Conservation (phyloP, 2,888 invertebrate genomes). For the Nomada ferruginata region DNA sequence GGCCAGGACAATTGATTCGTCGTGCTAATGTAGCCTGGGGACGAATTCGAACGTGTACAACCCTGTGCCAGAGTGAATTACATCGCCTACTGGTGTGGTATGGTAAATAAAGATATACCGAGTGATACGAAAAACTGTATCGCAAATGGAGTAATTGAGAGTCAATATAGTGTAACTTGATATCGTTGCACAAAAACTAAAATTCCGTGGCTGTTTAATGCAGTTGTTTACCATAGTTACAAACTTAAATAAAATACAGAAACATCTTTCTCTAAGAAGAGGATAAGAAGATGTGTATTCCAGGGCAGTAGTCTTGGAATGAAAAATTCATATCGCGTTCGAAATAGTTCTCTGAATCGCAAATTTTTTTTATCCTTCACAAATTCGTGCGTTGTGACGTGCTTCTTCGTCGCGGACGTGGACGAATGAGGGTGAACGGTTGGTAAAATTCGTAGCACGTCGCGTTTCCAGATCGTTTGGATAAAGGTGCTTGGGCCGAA, state of each 20-base stretch:
- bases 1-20: slow-evolving; percentile 25
- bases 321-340: background rate
- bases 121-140: background rate
- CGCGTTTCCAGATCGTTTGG: slow-evolving; percentile 11
- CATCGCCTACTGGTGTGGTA: background rate
- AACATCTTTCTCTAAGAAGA: too few relatives aligned
- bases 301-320: too few relatives aligned
- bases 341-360: background rate
- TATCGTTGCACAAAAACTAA: too few relatives aligned
- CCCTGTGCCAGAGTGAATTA: slow-evolving; percentile 3
- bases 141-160: background rate
- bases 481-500: slow-evolving; percentile 5
- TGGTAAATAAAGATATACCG: background rate
- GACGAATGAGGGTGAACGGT: background rate
- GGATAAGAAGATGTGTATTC: background rate
- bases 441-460: background rate
- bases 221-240: too few relatives aligned
- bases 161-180: too few relatives aligned
- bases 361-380: background rate
- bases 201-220: too few relatives aligned
- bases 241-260: too few relatives aligned
- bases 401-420: background rate
- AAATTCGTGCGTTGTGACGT: slow-evolving; percentile 3
- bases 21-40: background rate
- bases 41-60: slow-evolving; percentile 1